These are phyloP conservation scores for Ochropacha duplaris DNA, from an alignment of 2,888 invertebrate species.

Conservation along the genomic window DNA sequence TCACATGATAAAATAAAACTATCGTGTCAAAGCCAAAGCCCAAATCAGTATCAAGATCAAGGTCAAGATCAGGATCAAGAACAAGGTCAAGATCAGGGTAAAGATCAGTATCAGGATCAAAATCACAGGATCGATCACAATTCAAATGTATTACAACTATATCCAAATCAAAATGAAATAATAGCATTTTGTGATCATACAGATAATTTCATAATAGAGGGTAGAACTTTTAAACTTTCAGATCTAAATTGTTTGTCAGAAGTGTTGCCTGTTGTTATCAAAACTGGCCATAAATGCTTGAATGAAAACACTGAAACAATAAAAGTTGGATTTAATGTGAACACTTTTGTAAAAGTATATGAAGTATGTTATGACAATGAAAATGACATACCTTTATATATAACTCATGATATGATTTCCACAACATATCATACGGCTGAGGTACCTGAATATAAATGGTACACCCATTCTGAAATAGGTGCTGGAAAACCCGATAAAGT, in stretches of 20 bases:
- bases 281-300: conserved; percentile 11
- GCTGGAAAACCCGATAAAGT: background rate
- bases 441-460: background rate
- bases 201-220: conserved; percentile 12
- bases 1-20: conserved; percentile 1
- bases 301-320: conserved; percentile 11
- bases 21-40: background rate
- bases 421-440: background rate
- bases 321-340: conserved; percentile 11
- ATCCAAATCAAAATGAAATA: conserved; percentile 2
- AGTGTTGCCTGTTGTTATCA: conserved; percentile 3
- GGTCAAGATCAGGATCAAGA: background rate
- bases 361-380: conserved; percentile 13
- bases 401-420: background rate
- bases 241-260: conserved; percentile 12
- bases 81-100: background rate
- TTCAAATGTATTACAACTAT: background rate
- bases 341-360: conserved; percentile 11
- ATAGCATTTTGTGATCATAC: conserved; percentile 12
- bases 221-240: conserved; percentile 9
- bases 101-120: background rate
- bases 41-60: background rate
- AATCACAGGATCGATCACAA: background rate
- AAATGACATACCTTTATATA: conserved; percentile 10
- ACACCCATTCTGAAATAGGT: background rate